These are phyloP conservation scores for Drosophila yakuba DNA, from an alignment of 1,140 invertebrate genomes.

Conservation along the genomic window DNA sequence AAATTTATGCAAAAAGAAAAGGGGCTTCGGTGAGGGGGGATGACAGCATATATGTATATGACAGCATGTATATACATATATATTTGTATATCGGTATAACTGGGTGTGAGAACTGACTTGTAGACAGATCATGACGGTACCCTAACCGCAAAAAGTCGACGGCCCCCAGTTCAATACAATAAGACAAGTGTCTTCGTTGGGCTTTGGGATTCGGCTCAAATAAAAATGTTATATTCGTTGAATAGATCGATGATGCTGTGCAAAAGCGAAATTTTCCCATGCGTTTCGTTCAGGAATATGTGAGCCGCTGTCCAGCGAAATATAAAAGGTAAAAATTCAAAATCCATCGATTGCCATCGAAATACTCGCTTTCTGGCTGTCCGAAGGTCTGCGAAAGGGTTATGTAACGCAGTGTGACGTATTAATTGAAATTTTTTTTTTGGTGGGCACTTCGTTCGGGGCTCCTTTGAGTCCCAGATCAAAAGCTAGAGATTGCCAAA, in stretches of 20 bases:
- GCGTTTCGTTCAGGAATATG: not conserved
- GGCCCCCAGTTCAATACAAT: slow-evolving; percentile 3
- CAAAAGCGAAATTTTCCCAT: not conserved
- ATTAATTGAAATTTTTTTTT: slow-evolving; percentile 70
- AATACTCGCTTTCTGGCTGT: slow-evolving; percentile 38
- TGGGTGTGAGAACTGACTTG: slow-evolving; percentile 35
- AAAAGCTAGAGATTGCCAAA: slow-evolving; percentile 62
- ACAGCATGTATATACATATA: not conserved
- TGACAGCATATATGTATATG: not conserved
- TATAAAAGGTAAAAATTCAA: slow-evolving; percentile 4
- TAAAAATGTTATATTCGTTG: too few relatives aligned
- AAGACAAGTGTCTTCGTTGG: not conserved
- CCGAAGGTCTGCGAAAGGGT: slow-evolving; percentile 23
- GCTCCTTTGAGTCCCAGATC: slow-evolving; percentile 42
- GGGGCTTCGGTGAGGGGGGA: slow-evolving; percentile 1
- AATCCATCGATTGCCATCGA: slow-evolving; percentile 26
- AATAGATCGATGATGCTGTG: too few relatives aligned
- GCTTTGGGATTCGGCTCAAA: too few relatives aligned
- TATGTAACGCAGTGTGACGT: slow-evolving; percentile 66
- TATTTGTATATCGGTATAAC: not conserved
- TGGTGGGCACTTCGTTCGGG: slow-evolving; percentile 3
- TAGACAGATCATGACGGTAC: slow-evolving; percentile 21
- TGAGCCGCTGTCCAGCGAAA: slow-evolving; percentile 1
- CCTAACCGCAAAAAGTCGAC: slow-evolving; percentile 11
- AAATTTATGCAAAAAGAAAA: slow-evolving; percentile 53